Percentiles rank a stretch among this genome's conserved stretches.
Evolutionary conservation across 2,113 vertebrate species (phyloP).

Genomic region (Murina feae): DNA sequence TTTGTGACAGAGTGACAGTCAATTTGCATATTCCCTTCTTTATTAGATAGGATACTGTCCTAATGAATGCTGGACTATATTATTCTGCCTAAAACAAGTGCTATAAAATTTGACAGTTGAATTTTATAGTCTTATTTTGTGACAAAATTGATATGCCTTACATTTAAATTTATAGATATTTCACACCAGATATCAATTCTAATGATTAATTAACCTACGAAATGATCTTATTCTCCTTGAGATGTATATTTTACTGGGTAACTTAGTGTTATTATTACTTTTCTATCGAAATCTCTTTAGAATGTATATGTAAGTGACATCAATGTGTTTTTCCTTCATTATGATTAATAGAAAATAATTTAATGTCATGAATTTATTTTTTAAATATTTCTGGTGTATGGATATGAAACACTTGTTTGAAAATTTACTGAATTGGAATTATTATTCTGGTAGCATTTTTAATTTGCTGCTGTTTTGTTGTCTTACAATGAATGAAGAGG

Average conservation of each 20-base stretch:
- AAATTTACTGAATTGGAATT: constrained; percentile 39
- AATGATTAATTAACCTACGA: background rate
- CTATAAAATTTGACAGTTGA: background rate
- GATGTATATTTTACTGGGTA: background rate
- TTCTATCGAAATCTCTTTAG: background rate
- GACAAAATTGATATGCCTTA: background rate
- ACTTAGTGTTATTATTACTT: background rate
- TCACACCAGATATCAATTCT: background rate
- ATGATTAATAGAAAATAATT: background rate
- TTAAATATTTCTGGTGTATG: background rate
- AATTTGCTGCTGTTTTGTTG: background rate
- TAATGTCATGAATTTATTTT: constrained; percentile 22
- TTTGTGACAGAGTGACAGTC: too few relatives aligned
- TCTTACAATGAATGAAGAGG: constrained; percentile 59
- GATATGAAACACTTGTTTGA: constrained; percentile 19
- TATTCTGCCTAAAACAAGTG: background rate
- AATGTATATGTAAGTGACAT: background rate
- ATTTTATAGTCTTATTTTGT: constrained; percentile 17
- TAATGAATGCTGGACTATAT: background rate
- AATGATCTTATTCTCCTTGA: background rate
- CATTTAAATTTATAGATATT: constrained; percentile 28
- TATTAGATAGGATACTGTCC: background rate
- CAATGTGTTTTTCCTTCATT: background rate
- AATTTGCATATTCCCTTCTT: too few relatives aligned
- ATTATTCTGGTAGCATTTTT: background rate